These are phyloP conservation scores for Lethrus apterus DNA, from an alignment of 1,140 invertebrate genomes.

Conservation along the genomic window DNA sequence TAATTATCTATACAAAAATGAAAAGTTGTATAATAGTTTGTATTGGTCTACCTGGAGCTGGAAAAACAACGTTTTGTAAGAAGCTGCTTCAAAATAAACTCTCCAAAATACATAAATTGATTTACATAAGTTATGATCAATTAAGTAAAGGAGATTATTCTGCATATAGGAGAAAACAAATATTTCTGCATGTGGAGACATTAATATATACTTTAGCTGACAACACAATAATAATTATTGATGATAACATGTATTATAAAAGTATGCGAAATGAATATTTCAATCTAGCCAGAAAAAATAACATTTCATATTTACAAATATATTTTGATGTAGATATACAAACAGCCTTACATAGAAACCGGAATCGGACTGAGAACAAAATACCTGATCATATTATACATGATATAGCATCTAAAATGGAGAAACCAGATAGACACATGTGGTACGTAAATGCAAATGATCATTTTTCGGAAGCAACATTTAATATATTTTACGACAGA, in stretches of 20 bases:
- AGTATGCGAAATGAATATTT: conserved; percentile 18
- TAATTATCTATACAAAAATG: too few relatives aligned
- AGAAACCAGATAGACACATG: conserved; percentile 7
- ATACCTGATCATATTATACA: conserved; percentile 8
- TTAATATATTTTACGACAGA: neutral
- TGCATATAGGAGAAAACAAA: neutral
- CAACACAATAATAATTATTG: conserved; percentile 11
- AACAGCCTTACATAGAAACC: conserved; percentile 12
- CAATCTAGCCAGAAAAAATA: conserved; percentile 13
- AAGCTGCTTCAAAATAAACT: neutral
- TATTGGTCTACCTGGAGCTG: conserved; percentile 14
- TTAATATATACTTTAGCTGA: neutral
- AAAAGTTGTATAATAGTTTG: conserved; percentile 13
- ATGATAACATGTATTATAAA: conserved; percentile 22
- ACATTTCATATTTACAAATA: conserved; percentile 12
- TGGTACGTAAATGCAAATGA: conserved; percentile 1
- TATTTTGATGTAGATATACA: conserved; percentile 12
- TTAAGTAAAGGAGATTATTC: neutral
- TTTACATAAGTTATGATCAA: conserved; percentile 7
- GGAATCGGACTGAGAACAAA: neutral
- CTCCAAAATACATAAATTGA: neutral
- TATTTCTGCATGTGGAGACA: conserved; percentile 1
- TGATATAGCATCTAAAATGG: conserved; percentile 11
- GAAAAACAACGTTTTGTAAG: conserved; percentile 15
- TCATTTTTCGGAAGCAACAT: conserved; percentile 1